phyloP scores from a whole-genome alignment of 23 tunicate species.

The Styela plicata region DNA sequence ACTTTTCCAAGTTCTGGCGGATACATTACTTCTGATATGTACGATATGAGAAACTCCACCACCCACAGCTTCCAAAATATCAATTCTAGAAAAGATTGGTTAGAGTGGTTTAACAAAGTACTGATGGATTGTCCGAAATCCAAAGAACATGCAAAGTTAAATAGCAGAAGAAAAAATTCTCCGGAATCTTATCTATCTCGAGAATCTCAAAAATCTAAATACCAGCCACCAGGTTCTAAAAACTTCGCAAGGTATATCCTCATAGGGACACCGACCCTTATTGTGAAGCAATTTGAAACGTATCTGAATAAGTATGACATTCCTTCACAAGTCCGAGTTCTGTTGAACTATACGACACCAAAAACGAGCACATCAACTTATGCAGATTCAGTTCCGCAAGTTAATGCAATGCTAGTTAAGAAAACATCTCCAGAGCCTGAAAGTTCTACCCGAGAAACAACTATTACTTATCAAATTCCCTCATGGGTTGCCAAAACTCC shows the following conservation, averaged over 20 bases:
- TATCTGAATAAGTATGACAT: not conserved
- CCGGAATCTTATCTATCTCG: not conserved
- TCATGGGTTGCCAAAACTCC: not conserved
- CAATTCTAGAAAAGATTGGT: constrained; percentile 23
- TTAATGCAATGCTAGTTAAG: not conserved
- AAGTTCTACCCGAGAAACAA: not conserved
- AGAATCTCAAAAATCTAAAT: not conserved
- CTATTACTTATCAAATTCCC: not conserved
- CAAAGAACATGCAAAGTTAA: not conserved
- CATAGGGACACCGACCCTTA: not conserved
- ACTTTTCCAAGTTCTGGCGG: constrained; percentile 21
- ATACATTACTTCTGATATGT: constrained; percentile 4
- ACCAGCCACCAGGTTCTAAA: not conserved
- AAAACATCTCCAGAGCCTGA: not conserved
- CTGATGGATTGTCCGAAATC: constrained; percentile 1
- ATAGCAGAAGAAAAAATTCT: not conserved
- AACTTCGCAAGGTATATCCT: not conserved
- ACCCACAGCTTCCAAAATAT: constrained; percentile 18
- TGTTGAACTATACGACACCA: not conserved
- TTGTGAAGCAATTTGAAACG: not conserved
- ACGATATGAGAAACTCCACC: not conserved
- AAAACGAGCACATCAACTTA: not conserved
- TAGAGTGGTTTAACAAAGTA: constrained; percentile 37
- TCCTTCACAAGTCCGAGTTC: not conserved
- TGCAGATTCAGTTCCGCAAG: not conserved